Evolutionary conservation across 2,113 vertebrate genomes (phyloP).

Genomic region (Grallaria varia): DNA sequence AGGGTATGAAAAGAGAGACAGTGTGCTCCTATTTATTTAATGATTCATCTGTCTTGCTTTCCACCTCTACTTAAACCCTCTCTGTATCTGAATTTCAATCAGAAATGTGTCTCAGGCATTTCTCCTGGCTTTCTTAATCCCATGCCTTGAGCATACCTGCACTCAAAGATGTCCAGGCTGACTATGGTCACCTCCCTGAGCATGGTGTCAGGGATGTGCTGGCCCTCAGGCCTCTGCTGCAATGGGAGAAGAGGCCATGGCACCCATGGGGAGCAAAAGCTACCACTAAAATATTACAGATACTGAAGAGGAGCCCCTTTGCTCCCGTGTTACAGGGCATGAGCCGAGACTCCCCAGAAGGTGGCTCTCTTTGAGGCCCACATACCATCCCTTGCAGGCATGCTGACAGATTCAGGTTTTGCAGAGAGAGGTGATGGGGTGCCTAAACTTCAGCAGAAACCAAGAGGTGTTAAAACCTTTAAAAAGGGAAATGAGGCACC

Average conservation of each 20-base stretch:
- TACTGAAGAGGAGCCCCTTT: background rate
- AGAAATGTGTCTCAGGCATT: background rate
- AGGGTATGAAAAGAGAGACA: background rate
- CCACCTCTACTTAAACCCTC: background rate
- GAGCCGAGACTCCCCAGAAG: background rate
- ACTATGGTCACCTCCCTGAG: background rate
- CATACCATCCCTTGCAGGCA: too few relatives aligned
- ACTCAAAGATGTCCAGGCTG: background rate
- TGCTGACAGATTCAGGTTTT: fast-evolving
- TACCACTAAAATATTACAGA: background rate
- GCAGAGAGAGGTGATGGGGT: fast-evolving
- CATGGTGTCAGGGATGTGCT: background rate
- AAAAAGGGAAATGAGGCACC: background rate
- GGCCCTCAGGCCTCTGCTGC: background rate
- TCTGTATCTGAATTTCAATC: background rate
- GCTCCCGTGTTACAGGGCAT: background rate
- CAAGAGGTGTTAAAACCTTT: background rate
- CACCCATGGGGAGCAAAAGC: background rate
- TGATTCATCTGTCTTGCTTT: background rate
- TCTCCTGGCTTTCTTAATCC: background rate
- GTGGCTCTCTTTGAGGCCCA: fast-evolving
- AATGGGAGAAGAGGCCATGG: fast-evolving
- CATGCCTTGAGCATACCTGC: background rate
- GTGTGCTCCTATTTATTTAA: background rate
- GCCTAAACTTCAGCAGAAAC: background rate